phyloP scores from a whole-genome alignment of 2,113 vertebrate species.

The Microcebus griseorufus region DNA sequence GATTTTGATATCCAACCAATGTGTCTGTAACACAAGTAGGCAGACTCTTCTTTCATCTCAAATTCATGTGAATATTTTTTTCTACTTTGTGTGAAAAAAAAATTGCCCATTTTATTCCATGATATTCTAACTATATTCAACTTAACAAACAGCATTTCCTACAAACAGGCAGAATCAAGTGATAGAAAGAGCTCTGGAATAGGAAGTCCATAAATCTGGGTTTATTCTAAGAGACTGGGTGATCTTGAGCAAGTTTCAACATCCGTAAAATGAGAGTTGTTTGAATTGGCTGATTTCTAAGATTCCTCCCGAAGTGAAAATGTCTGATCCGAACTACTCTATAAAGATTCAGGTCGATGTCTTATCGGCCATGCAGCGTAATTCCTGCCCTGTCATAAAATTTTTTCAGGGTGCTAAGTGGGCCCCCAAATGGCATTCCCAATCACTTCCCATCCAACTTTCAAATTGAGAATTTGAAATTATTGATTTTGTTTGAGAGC shows the following conservation, averaged over 20 bases:
- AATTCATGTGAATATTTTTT: background rate
- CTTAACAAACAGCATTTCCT: background rate
- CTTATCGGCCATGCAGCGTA: background rate
- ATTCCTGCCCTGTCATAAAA: background rate
- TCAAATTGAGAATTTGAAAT: background rate
- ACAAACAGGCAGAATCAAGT: background rate
- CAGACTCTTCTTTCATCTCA: background rate
- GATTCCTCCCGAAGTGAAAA: background rate
- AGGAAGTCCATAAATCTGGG: background rate
- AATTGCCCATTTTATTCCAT: background rate
- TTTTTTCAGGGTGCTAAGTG: background rate
- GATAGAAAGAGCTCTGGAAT: background rate
- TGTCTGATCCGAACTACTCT: background rate
- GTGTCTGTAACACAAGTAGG: background rate
- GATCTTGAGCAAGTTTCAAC: background rate
- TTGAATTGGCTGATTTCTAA: constrained; percentile 9
- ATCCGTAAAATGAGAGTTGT: background rate
- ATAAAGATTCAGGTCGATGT: background rate
- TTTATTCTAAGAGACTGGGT: background rate
- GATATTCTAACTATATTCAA: background rate
- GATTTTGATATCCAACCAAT: background rate
- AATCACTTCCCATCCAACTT: background rate
- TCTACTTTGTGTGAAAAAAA: constrained; percentile 21
- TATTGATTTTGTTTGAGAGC: background rate
- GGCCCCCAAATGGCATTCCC: background rate